These are phyloP conservation scores for Xestia sexstrigata DNA, from an alignment of 2,888 invertebrate species.

Conservation along the genomic window DNA sequence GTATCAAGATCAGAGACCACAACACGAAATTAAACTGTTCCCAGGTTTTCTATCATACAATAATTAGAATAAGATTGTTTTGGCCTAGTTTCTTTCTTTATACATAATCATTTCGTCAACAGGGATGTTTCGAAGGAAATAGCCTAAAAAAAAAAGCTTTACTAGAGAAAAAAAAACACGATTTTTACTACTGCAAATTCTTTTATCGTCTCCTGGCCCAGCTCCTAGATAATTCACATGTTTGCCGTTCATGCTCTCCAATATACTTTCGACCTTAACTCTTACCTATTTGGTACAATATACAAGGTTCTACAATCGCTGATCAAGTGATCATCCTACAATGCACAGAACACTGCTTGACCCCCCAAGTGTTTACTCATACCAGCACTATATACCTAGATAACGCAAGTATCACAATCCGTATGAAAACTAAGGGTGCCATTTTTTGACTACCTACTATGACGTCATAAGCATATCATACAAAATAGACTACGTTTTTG, in stretches of 20 bases:
- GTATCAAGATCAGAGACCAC: background rate
- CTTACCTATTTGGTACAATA: constrained; percentile 4
- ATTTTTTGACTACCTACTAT: no score
- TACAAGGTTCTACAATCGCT: background rate
- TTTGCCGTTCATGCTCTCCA: background rate
- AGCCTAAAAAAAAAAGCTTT: background rate
- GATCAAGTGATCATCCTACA: no score
- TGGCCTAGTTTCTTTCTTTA: background rate
- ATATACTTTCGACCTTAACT: background rate
- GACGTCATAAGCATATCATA: no score
- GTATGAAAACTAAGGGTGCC: no score
- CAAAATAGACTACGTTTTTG: no score
- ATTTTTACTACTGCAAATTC: background rate
- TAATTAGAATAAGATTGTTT: background rate
- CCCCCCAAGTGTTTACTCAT: background rate
- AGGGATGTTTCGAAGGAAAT: background rate
- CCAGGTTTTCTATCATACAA: background rate
- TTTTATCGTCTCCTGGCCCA: background rate
- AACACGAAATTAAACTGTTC: background rate
- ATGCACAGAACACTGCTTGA: background rate
- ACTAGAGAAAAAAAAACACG: background rate
- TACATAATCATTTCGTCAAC: background rate
- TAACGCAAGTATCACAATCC: no score
- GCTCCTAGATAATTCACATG: background rate
- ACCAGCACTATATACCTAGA: background rate